Conservation (phyloP, 2,113 vertebrate species). For the Condylura cristata region DNA sequence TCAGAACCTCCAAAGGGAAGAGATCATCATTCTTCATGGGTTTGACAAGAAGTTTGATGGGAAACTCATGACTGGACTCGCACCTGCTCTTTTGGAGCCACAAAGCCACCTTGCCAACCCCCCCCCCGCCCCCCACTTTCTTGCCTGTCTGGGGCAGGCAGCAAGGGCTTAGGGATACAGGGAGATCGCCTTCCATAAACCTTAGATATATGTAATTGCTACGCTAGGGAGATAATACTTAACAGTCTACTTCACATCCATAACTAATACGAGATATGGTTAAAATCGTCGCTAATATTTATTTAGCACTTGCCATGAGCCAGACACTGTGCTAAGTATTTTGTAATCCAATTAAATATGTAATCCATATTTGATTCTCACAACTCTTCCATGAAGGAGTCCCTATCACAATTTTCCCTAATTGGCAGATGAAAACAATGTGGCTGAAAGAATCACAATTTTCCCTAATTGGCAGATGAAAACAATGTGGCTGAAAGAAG, state of each 20-base stretch:
- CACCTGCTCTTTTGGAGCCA: background rate
- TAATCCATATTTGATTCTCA: background rate
- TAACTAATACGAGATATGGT: background rate
- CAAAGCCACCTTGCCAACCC: background rate
- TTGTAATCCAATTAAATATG: background rate
- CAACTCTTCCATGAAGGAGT: background rate
- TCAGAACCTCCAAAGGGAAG: background rate
- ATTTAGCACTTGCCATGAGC: background rate
- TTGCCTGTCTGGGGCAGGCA: background rate
- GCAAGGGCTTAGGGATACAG: background rate
- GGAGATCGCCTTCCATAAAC: background rate
- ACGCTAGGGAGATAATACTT: background rate
- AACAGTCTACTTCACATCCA: background rate
- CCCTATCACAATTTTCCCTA: background rate
- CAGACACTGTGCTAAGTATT: background rate
- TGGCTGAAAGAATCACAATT: background rate
- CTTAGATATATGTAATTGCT: background rate
- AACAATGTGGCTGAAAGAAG: background rate
- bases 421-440: background rate
- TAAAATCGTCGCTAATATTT: background rate
- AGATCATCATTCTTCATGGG: background rate
- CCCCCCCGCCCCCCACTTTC: rapidly evolving
- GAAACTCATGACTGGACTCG: background rate
- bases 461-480: background rate
- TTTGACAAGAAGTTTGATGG: constrained; percentile 20